Conservation (phyloP, 2,888 invertebrate genomes). For the Cerastis leucographa region DNA sequence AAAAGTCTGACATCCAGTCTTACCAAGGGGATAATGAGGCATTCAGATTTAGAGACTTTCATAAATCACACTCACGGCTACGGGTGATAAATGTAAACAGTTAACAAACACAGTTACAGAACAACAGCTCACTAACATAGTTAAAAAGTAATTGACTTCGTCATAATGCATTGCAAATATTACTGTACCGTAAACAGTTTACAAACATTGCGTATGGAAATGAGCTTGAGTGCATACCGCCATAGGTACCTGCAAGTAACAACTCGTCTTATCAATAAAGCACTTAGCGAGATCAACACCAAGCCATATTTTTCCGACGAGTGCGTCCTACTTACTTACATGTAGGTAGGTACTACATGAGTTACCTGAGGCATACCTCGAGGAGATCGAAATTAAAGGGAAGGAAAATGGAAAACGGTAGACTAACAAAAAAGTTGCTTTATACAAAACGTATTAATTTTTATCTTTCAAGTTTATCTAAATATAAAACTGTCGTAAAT, state of each 20-base stretch:
- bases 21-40: no score
- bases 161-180: slow-evolving; percentile 23
- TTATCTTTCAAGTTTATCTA: slow-evolving; percentile 45
- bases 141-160: slow-evolving; percentile 2
- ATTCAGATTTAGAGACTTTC: not conserved
- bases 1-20: no score
- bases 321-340: not conserved
- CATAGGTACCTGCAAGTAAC: not conserved
- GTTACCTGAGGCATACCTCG: not conserved
- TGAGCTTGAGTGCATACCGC: slow-evolving; percentile 23
- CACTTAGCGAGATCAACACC: slow-evolving; percentile 30
- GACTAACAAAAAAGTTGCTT: not conserved
- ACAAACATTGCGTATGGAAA: slow-evolving; percentile 47
- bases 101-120: not conserved
- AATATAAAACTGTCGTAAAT: slow-evolving; percentile 14
- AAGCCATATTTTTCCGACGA: slow-evolving; percentile 13
- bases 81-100: not conserved
- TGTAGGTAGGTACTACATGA: not conserved
- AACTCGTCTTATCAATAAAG: slow-evolving; percentile 25
- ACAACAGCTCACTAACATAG: not conserved
- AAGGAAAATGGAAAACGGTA: slow-evolving; percentile 13
- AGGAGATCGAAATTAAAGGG: slow-evolving; percentile 2
- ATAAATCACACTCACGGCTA: no score
- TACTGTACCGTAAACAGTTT: slow-evolving; percentile 13
- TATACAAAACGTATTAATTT: not conserved